Evolutionary conservation across 2,797 vertebrate species (phyloP).

Genomic region (Eulemur coronatus): DNA sequence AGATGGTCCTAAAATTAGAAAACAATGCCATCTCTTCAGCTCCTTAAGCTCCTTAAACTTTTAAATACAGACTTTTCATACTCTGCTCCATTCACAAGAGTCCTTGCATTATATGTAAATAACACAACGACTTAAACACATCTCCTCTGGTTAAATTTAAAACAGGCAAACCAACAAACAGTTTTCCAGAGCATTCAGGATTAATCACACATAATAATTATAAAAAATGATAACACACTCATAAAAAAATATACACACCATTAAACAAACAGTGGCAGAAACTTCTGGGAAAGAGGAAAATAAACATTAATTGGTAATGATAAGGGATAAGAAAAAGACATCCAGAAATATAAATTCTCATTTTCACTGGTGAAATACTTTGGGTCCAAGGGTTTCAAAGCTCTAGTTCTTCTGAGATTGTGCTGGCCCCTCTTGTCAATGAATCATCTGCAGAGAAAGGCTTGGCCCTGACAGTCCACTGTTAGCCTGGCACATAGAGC

Average conservation of each 20-base stretch:
- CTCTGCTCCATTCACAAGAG: slow-evolving; percentile 52
- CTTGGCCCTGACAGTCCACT: background rate
- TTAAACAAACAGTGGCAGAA: slow-evolving; percentile 83
- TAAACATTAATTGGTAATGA: slow-evolving; percentile 25
- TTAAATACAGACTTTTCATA: slow-evolving; percentile 63
- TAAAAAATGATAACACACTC: slow-evolving; percentile 82
- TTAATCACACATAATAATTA: slow-evolving; percentile 84
- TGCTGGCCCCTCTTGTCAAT: background rate
- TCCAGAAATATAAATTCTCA: slow-evolving; percentile 69
- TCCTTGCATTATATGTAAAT: slow-evolving; percentile 77
- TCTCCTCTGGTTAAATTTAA: slow-evolving; percentile 73
- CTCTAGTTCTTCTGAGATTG: background rate
- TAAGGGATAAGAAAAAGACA: slow-evolving; percentile 53
- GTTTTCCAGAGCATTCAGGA: slow-evolving; percentile 79
- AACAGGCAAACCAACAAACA: slow-evolving; percentile 68
- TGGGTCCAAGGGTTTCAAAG: slow-evolving; percentile 45
- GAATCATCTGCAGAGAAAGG: background rate
- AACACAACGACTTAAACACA: slow-evolving; percentile 82
- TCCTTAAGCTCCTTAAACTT: background rate
- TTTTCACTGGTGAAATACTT: slow-evolving; percentile 55
- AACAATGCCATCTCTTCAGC: background rate
- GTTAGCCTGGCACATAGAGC: background rate
- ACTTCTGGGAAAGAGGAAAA: slow-evolving; percentile 78
- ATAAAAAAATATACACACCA: slow-evolving; percentile 79
- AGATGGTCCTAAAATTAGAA: background rate